Conservation (phyloP, 2,888 invertebrate genomes). For the Hyppa rectilinea region DNA sequence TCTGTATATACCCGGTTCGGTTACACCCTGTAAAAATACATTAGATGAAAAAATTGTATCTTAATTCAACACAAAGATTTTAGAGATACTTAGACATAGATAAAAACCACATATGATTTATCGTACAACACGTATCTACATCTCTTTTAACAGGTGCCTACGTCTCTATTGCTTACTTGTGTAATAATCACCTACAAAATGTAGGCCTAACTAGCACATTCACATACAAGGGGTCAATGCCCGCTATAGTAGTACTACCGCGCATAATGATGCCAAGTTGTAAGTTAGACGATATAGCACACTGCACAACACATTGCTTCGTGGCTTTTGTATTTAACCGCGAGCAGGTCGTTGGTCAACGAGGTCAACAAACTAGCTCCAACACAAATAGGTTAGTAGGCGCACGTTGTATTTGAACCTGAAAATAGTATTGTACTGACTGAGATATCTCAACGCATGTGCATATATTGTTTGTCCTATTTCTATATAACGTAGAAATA, state of each 20-base stretch:
- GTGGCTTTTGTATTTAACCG: slow-evolving; percentile 73
- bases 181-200: slow-evolving; percentile 31
- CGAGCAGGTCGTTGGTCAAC: slow-evolving; percentile 78
- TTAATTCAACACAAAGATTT: not conserved
- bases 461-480: too few species aligned
- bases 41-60: too few species aligned
- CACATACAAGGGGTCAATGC: slow-evolving; percentile 52
- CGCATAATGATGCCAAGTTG: slow-evolving; percentile 52
- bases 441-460: slow-evolving; percentile 41
- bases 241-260: slow-evolving; percentile 42
- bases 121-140: not conserved
- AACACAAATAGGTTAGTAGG: slow-evolving; percentile 76
- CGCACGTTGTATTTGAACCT: slow-evolving; percentile 69
- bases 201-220: slow-evolving; percentile 29
- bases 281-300: slow-evolving; percentile 57
- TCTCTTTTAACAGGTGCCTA: too few species aligned
- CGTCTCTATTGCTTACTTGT: slow-evolving; percentile 4
- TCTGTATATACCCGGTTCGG: too few species aligned
- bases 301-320: slow-evolving; percentile 61
- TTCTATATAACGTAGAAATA: too few species aligned
- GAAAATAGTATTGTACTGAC: slow-evolving; percentile 66
- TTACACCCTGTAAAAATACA: too few species aligned
- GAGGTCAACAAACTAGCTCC: slow-evolving; percentile 82
- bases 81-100: not conserved
- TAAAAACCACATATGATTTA: not conserved